phyloP scores from a whole-genome alignment of 2,113 vertebrate genomes.

The Penelope pileata region DNA sequence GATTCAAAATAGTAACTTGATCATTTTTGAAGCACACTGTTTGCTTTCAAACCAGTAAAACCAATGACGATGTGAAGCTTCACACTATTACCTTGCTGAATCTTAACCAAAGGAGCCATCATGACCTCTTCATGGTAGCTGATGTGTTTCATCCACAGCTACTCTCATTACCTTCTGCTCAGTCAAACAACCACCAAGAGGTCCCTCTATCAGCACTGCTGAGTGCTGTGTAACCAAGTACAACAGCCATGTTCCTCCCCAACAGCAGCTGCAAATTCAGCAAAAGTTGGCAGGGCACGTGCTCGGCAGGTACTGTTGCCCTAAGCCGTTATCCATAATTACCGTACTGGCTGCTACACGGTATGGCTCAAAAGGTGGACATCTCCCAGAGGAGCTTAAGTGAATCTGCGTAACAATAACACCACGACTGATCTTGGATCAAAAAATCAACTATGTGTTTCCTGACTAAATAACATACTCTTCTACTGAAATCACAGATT shows the following conservation, averaged over 20 bases:
- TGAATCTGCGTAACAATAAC: not conserved
- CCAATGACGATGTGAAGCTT: not conserved
- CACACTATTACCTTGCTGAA: not conserved
- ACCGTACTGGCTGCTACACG: not conserved
- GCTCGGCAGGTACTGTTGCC: not conserved
- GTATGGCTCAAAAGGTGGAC: accelerated
- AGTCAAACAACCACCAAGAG: not conserved
- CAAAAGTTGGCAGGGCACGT: not conserved
- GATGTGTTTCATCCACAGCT: accelerated
- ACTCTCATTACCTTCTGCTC: not conserved
- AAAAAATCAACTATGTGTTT: not conserved
- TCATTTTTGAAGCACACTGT: not conserved
- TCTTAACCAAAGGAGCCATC: not conserved
- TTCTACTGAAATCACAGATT: too few relatives aligned
- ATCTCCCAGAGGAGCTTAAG: not conserved
- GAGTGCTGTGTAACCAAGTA: accelerated
- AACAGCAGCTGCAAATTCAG: not conserved
- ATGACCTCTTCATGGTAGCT: accelerated
- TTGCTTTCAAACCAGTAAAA: not conserved
- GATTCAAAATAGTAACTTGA: not conserved
- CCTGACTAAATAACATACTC: not conserved
- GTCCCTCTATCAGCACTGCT: accelerated
- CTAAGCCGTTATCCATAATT: not conserved
- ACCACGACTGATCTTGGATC: not conserved
- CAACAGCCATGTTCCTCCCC: not conserved